These are phyloP conservation scores for Apis florea DNA, from an alignment of 1,140 invertebrate genomes.

Conservation along the genomic window DNA sequence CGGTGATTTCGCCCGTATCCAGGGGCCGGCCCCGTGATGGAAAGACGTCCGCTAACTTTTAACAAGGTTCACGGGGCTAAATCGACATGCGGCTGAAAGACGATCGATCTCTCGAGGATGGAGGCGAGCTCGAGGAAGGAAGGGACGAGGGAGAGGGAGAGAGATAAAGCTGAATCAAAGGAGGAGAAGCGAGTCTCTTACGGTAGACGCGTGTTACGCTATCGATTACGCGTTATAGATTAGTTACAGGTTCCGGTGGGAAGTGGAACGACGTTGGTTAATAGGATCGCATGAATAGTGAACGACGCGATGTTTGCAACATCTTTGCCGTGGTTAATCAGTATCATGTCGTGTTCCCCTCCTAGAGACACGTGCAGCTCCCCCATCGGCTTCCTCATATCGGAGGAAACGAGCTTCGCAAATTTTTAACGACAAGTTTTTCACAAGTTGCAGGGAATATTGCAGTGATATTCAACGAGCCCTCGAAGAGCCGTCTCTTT, in stretches of 20 bases:
- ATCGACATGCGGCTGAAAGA: background rate
- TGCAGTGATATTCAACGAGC: too few species aligned
- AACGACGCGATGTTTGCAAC: slow-evolving; percentile 5
- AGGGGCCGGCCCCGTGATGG: background rate
- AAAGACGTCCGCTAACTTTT: slow-evolving; percentile 26
- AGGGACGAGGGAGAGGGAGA: background rate
- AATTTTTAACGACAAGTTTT: background rate
- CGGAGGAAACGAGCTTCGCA: too few species aligned
- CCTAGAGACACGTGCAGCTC: background rate
- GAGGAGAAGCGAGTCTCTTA: too few species aligned
- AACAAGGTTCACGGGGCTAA: slow-evolving; percentile 5
- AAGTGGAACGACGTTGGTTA: slow-evolving; percentile 25
- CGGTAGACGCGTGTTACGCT: slow-evolving; percentile 24
- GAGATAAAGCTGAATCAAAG: background rate
- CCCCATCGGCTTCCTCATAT: too few species aligned
- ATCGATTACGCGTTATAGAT: slow-evolving; percentile 43
- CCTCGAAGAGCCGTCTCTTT: background rate
- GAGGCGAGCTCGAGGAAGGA: background rate
- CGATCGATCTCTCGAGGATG: slow-evolving; percentile 7
- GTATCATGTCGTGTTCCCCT: too few species aligned
- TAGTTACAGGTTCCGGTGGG: slow-evolving; percentile 32
- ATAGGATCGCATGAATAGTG: slow-evolving; percentile 39
- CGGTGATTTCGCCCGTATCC: slow-evolving; percentile 17
- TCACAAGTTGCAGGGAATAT: too few species aligned
- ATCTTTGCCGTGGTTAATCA: slow-evolving; percentile 7